A percentile compares a stretch with the other conserved stretches of the same genome.
Evolutionary conservation across 2,888 invertebrate genomes (phyloP).

Genomic region (Drosophila robusta): DNA sequence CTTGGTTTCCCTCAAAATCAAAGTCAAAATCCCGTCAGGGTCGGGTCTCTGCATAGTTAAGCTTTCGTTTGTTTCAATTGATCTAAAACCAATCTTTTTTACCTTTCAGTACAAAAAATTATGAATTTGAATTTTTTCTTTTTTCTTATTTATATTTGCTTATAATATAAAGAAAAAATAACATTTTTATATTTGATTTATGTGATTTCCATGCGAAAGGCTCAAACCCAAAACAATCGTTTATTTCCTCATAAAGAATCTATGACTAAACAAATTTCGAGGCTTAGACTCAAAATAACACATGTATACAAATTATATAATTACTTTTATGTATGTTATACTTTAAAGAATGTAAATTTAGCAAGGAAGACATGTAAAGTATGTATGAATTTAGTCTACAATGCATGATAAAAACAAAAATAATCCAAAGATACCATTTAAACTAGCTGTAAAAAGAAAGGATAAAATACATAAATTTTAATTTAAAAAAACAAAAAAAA

Average conservation of each 20-base stretch:
- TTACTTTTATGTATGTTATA: constrained; percentile 51
- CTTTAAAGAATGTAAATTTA: constrained; percentile 55
- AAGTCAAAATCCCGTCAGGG: constrained; percentile 6
- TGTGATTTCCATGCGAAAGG: constrained; percentile 57
- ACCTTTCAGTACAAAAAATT: constrained; percentile 73
- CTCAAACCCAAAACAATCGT: constrained; percentile 54
- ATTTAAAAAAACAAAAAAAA: constrained; percentile 55
- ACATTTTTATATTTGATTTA: constrained; percentile 39
- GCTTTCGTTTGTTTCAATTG: constrained; percentile 28
- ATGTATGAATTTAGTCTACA: constrained; percentile 67
- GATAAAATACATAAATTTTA: constrained; percentile 67
- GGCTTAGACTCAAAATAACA: constrained; percentile 59
- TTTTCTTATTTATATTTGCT: constrained; percentile 35
- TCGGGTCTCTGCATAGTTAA: constrained; percentile 10
- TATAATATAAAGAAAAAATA: constrained; percentile 10
- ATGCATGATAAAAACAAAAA: constrained; percentile 57
- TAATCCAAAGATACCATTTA: constrained; percentile 74
- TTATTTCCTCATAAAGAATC: constrained; percentile 45
- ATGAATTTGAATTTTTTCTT: constrained; percentile 46
- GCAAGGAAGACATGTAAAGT: constrained; percentile 62
- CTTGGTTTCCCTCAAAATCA: constrained; percentile 32
- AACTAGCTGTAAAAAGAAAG: constrained; percentile 67
- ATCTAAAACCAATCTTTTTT: constrained; percentile 25
- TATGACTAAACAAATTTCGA: constrained; percentile 54
- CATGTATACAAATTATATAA: constrained; percentile 52